Conservation (phyloP, 2,113 vertebrate genomes). For the Onychostoma macrolepis region DNA sequence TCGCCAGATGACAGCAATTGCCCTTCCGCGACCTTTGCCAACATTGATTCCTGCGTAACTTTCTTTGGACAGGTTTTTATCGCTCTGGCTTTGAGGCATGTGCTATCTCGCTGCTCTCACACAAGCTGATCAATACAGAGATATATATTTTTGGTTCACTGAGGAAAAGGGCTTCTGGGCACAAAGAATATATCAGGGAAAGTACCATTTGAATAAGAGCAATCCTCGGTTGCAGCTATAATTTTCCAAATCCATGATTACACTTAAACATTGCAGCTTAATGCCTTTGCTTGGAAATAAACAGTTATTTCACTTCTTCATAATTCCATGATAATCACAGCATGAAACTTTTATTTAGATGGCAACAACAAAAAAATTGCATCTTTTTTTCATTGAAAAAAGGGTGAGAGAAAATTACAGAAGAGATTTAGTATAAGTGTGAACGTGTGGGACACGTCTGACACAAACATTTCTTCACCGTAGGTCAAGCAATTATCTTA, state of each 20-base stretch:
- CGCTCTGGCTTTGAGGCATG: constrained; percentile 45
- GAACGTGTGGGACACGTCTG: neutral
- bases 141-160: constrained; percentile 48
- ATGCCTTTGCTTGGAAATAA: constrained; percentile 3
- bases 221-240: neutral
- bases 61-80: constrained; percentile 48
- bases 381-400: neutral
- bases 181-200: constrained; percentile 25
- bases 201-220: constrained; percentile 17
- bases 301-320: neutral
- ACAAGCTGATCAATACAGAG: constrained; percentile 43
- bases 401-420: neutral
- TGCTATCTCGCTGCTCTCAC: constrained; percentile 43
- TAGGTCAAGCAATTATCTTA: neutral
- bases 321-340: neutral
- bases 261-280: neutral
- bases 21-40: constrained; percentile 55
- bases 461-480: neutral
- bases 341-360: neutral
- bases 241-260: neutral
- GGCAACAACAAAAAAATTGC: neutral
- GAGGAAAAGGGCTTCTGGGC: constrained; percentile 43
- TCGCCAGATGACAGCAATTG: constrained; percentile 56
- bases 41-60: constrained; percentile 52
- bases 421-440: neutral